Percentiles rank a stretch among this genome's conserved stretches.
phyloP scores from a whole-genome alignment of 2,888 invertebrate genomes.

The Phania funesta region DNA sequence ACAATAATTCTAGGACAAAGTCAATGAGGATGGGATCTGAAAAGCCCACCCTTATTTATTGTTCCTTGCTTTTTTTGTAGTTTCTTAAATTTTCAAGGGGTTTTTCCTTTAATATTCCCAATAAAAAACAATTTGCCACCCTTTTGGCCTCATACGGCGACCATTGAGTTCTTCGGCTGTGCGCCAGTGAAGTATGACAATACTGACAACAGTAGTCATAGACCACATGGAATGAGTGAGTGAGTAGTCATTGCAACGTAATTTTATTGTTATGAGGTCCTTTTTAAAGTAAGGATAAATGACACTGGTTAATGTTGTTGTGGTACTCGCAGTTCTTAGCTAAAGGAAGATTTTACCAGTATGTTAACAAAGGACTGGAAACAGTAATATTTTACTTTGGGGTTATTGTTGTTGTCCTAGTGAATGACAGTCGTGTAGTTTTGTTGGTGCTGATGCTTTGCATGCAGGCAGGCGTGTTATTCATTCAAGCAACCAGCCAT shows the following conservation, averaged over 20 bases:
- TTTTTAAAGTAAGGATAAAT: slow-evolving; percentile 50
- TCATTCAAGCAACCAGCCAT: slow-evolving; percentile 50
- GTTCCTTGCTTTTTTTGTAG: background rate
- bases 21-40: slow-evolving; percentile 24
- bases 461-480: slow-evolving; percentile 14
- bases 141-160: slow-evolving; percentile 71
- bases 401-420: slow-evolving; percentile 56
- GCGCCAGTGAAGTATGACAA: slow-evolving; percentile 35
- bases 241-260: slow-evolving; percentile 22
- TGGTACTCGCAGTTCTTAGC: slow-evolving; percentile 21
- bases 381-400: slow-evolving; percentile 62
- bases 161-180: background rate
- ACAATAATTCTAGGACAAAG: slow-evolving; percentile 38
- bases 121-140: slow-evolving; percentile 79
- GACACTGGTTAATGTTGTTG: slow-evolving; percentile 49
- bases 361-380: slow-evolving; percentile 64
- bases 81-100: slow-evolving; percentile 6
- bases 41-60: slow-evolving; percentile 44
- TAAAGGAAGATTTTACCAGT: slow-evolving; percentile 33
- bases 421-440: slow-evolving; percentile 22
- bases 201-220: slow-evolving; percentile 46
- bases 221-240: slow-evolving; percentile 17
- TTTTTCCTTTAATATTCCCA: slow-evolving; percentile 54
- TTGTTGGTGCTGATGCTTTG: slow-evolving; percentile 36
- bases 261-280: slow-evolving; percentile 51